A percentile compares a stretch with the other conserved stretches of the same genome.
These are phyloP conservation scores for Ptychobarbus kaznakovi DNA, from an alignment of 2,797 vertebrate species.

Conservation along the genomic window DNA sequence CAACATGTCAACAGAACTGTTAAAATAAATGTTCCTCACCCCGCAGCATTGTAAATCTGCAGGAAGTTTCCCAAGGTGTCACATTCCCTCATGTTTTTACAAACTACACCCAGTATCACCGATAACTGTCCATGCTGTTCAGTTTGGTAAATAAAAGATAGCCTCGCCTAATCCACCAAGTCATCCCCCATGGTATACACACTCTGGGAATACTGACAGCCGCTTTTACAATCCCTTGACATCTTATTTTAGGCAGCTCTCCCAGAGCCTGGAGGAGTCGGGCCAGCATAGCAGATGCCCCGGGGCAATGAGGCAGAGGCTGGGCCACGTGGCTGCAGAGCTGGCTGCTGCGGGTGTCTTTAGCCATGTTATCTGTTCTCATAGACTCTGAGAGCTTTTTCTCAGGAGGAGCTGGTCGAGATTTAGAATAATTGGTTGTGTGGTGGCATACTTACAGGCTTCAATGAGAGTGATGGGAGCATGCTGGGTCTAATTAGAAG, in stretches of 20 bases:
- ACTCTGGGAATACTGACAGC: constrained; percentile 73
- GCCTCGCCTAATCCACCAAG: constrained; percentile 67
- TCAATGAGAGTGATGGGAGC: constrained; percentile 75
- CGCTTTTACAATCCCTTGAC: constrained; percentile 75
- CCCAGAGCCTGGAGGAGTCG: constrained; percentile 55
- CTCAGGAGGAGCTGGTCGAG: constrained; percentile 79
- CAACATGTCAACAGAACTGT: constrained; percentile 8
- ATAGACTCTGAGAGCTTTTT: constrained; percentile 23
- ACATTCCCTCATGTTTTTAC: constrained; percentile 45
- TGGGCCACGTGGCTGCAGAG: constrained; percentile 63
- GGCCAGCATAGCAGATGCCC: constrained; percentile 64
- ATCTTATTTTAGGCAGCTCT: constrained; percentile 76
- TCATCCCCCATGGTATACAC: constrained; percentile 61
- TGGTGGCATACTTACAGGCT: constrained; percentile 80
- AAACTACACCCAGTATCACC: constrained; percentile 51
- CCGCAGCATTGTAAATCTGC: constrained; percentile 27
- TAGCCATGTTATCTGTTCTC: constrained; percentile 49
- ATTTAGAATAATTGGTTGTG: constrained; percentile 84
- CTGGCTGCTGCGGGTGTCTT: constrained; percentile 63
- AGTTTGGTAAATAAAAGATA: constrained; percentile 67
- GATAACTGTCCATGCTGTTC: constrained; percentile 51
- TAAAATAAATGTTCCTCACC: constrained; percentile 19
- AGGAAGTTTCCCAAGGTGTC: constrained; percentile 51
- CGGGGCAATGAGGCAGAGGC: constrained; percentile 63
- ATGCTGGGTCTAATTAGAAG: constrained; percentile 88